Evolutionary conservation across 2,888 invertebrate species (phyloP), one percentile per base, ranked within the genome.

Genomic region (Pasiphila rectangulata): DNA sequence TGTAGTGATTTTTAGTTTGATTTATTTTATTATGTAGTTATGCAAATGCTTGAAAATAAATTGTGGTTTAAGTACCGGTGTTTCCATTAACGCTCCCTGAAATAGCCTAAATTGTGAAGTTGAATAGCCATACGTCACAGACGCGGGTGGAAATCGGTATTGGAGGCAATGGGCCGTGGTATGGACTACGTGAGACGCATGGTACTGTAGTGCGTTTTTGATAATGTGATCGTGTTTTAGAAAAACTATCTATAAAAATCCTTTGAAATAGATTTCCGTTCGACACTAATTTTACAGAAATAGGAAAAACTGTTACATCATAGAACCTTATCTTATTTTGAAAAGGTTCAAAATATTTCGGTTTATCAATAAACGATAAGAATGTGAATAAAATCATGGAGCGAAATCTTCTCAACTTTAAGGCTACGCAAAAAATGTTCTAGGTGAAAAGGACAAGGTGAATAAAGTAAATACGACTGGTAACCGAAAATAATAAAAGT

Each of bases 101-200:
- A 15, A 15, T 42, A 4, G 12, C 2, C 9, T 3, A 16, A 30
- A 23, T 27, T 7, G 23, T 15, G 3, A 4, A 37, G 17, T 59
- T 39, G 30, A n/a, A 38, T 16, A 27, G 46, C 38, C 34, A 42
- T 47, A 17, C 16, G 30, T 44, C 44, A 40, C 39, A 25, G 9
- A n/a, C 15, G 25, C 6, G 15, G 34, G 10, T 4, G 10, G 17
- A 19, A 15, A 32, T 9, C 15, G 20, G n/a, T 10, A 12, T 17
- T n/a, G 34, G 30, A 19, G 12, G 24, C 44, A 45, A 37, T 50
- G 39, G 25, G 17, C 36, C 46, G 51, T 51, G 46, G 7, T 42
- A 53, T 51, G 36, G 44, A 25, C 23, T 29, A 40, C 51, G 51
- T 50, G 56, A 3, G 4, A 29, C 2, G 51, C 47, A 52, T 53